Conservation (phyloP, 2,113 vertebrate genomes). For the Corythoichthys intestinalis region DNA sequence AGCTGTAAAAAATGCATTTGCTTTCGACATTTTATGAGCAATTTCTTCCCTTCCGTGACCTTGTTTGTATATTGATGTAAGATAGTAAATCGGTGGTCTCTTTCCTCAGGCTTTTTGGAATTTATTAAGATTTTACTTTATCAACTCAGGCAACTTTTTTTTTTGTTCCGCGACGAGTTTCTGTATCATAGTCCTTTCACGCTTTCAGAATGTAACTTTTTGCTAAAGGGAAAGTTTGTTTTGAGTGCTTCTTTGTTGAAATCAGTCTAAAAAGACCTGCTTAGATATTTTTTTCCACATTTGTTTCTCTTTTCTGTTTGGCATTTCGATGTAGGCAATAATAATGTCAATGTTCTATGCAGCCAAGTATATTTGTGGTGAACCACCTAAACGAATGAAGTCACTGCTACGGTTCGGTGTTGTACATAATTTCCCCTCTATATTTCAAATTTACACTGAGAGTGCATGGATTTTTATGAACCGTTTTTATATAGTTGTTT, state of each 20-base stretch:
- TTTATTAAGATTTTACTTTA: constrained; percentile 77
- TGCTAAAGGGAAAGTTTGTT: constrained; percentile 76
- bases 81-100: constrained; percentile 90
- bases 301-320: constrained; percentile 73
- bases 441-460: constrained; percentile 92
- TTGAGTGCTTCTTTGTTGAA: constrained; percentile 59
- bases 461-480: constrained; percentile 80
- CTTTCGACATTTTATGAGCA: constrained; percentile 72
- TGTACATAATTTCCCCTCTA: constrained; percentile 92
- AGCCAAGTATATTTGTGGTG: constrained; percentile 90
- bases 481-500: constrained; percentile 82
- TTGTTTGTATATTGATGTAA: constrained; percentile 97
- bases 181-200: constrained; percentile 73
- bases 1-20: constrained; percentile 81
- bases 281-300: constrained; percentile 69
- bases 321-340: constrained; percentile 87
- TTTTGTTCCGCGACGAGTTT: constrained; percentile 76
- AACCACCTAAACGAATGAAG: constrained; percentile 83
- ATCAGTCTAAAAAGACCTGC: constrained; percentile 44
- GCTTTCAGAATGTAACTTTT: constrained; percentile 86
- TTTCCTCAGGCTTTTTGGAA: constrained; percentile 85
- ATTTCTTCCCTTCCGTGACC: constrained; percentile 77
- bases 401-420: constrained; percentile 90
- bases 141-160: constrained; percentile 87
- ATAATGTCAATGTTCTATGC: constrained; percentile 98